Base-by-base conservation (phyloP, 2,113 vertebrate species). In the Phrynosoma blainvillii region DNA sequence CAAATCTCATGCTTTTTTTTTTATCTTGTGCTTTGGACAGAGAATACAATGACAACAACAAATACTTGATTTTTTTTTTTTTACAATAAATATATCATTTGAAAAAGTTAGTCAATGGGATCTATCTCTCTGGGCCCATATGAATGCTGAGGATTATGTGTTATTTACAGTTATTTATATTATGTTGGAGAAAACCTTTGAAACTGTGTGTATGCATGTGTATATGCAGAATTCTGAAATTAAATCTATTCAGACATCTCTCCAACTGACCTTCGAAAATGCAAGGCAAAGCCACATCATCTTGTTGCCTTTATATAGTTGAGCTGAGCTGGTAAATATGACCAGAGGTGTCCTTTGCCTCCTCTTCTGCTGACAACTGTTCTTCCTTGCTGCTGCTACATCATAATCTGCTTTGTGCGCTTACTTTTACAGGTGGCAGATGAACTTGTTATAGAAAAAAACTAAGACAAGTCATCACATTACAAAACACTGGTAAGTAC, bases 1-100 rank as follows among this genome's bases (percentile, higher is more conserved):
- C 56, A 89, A 90, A 86, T 94, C 91, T 94, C 94, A 91, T 93
- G 95, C 95, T 95, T 40, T 47, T 47, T 95, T 40, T 47, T 47
- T 91, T 89, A 0, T 91, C 90, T 95, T 96, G 96, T 97, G 96
- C 94, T 93, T 95, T 84, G 0, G 73, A 89, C 92, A 92, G 82
- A 94, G 91, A 25, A 0, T 82, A 89, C 89, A 90, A 89, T 85
- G 89, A 16, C 87, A 54, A 94, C 92, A 94, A 88, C 87, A 87
- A 84, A 79, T 89, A 75, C n/a, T 84, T 77, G 86, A 21, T 85
- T 92, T 42, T 6, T 5, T 21, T 21, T 30, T 30, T 12, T 68
- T 70, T 87, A 95, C 94, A 90, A 85, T 77, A 94, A 92, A 88
- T 81, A 90, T 86, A 86, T 40, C 7, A 78, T 75, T 76, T 23